Evolutionary conservation across 2,113 vertebrate species (phyloP).

Genomic region (Gopherus evgoodei): DNA sequence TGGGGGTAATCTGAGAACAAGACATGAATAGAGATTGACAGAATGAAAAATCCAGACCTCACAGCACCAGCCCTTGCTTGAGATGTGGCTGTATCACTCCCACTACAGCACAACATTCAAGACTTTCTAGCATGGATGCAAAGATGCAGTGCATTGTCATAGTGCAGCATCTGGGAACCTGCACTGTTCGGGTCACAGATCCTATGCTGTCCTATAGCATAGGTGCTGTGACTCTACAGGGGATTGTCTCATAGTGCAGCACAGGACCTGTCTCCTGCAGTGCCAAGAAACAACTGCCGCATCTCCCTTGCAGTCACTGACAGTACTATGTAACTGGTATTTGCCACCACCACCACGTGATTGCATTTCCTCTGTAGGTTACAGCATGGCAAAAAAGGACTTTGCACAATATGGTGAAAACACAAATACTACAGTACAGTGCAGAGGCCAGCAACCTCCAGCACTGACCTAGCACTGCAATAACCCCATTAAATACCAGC

Average conservation of each 20-base stretch:
- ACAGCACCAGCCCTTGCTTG: background rate
- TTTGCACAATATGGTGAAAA: background rate
- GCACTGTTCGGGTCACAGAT: background rate
- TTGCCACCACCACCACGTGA: background rate
- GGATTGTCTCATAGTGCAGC: background rate
- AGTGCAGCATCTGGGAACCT: background rate
- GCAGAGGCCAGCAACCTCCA: background rate
- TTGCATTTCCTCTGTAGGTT: background rate
- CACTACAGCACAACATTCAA: background rate
- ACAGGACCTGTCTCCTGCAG: background rate
- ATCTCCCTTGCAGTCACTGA: background rate
- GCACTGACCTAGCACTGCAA: background rate
- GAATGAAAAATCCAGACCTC: background rate
- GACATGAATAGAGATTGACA: constrained; percentile 23
- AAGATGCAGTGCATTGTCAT: background rate
- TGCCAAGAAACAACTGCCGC: background rate
- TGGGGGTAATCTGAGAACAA: constrained; percentile 93
- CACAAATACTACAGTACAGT: background rate
- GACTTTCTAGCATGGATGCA: background rate
- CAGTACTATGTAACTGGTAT: background rate
- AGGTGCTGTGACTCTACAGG: background rate
- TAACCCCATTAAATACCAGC: background rate
- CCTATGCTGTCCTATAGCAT: background rate
- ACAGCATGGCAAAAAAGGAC: background rate
- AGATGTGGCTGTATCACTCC: background rate